Percentiles rank a stretch among this genome's conserved stretches.
Conservation (phyloP, 2,888 invertebrate genomes). For the Clitarchus hookeri region DNA sequence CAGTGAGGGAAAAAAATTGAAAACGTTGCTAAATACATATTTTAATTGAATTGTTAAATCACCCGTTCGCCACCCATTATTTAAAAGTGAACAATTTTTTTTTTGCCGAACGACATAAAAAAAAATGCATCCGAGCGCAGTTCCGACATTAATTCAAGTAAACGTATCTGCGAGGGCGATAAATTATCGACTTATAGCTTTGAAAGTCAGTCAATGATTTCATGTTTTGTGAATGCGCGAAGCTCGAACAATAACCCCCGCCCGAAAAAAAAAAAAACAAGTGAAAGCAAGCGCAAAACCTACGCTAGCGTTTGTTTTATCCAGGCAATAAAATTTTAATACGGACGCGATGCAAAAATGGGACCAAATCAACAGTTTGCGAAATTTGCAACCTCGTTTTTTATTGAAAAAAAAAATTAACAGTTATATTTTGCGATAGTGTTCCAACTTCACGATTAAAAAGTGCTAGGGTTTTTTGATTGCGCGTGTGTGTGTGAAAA, state of each 20-base stretch:
- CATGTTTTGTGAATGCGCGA: conserved; percentile 2
- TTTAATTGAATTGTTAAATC: conserved; percentile 7
- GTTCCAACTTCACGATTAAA: no score
- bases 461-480: no score
- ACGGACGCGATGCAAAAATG: not conserved
- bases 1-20: not conserved
- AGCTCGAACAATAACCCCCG: not conserved
- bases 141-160: conserved; percentile 14
- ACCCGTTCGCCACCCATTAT: not conserved
- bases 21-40: conserved; percentile 14
- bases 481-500: no score
- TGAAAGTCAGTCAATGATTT: not conserved
- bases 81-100: conserved; percentile 7
- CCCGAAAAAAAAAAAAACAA: not conserved
- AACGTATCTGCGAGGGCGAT: not conserved
- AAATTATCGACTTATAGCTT: not conserved
- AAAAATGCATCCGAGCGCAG: not conserved
- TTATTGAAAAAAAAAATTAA: not conserved
- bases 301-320: not conserved
- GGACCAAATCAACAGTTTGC: not conserved
- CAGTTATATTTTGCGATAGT: no score
- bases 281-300: not conserved
- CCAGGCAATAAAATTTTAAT: not conserved
- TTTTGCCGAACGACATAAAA: not conserved
- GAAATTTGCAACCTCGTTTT: not conserved